Evolutionary conservation across 2,797 vertebrate genomes (phyloP).

Genomic region (Sebastiscus albofasciatus): DNA sequence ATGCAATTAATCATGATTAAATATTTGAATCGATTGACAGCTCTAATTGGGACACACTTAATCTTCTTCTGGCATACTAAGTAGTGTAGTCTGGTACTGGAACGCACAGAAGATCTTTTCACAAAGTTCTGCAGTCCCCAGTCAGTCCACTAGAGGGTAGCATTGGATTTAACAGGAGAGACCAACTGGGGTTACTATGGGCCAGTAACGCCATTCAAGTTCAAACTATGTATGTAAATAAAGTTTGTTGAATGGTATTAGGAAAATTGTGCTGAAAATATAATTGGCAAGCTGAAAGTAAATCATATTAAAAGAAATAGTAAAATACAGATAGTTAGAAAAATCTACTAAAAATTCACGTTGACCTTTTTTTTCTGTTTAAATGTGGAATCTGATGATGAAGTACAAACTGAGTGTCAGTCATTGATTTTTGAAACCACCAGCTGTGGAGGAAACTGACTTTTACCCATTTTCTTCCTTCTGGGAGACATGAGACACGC

Average conservation of each 20-base stretch:
- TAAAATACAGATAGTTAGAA: not conserved
- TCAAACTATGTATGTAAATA: constrained; percentile 10
- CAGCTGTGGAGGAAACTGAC: constrained; percentile 1
- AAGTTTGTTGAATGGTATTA: not conserved
- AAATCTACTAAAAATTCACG: not conserved
- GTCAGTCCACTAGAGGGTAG: constrained; percentile 46
- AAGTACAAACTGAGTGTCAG: not conserved
- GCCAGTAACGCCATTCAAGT: not conserved
- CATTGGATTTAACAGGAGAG: constrained; percentile 7
- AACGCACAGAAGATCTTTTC: too few species aligned
- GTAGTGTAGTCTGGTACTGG: too few species aligned
- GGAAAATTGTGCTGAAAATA: not conserved
- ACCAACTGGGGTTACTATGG: not conserved
- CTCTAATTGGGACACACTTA: too few species aligned
- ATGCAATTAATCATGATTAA: too few species aligned
- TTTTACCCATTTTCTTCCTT: constrained; percentile 2
- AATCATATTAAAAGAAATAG: not conserved
- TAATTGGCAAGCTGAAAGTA: not conserved
- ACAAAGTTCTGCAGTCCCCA: not conserved
- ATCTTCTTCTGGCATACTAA: too few species aligned
- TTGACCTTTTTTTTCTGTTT: not conserved
- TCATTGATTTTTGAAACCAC: rapidly evolving
- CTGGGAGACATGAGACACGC: constrained; percentile 51
- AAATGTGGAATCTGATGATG: not conserved
- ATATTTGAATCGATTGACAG: too few species aligned